Conservation (phyloP, 2,113 vertebrate genomes). For the Psettodes erumei region DNA sequence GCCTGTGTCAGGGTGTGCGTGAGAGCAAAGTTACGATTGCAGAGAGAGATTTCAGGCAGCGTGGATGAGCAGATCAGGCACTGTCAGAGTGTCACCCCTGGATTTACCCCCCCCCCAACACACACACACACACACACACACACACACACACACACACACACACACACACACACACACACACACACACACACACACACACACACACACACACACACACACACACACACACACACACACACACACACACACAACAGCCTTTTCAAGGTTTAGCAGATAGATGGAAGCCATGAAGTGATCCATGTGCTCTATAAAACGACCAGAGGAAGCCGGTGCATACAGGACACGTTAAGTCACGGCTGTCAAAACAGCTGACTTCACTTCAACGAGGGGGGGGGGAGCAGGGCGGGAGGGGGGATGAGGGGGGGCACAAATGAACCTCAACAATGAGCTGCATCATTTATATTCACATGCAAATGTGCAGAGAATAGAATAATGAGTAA, state of each 20-base stretch:
- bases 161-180: too few relatives aligned
- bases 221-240: too few relatives aligned
- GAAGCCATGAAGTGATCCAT: slow-evolving; percentile 69
- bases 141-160: too few relatives aligned
- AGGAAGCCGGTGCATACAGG: slow-evolving; percentile 59
- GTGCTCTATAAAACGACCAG: slow-evolving; percentile 60
- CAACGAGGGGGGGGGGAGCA: too few relatives aligned
- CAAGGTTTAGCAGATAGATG: slow-evolving; percentile 73
- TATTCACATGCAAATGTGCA: not conserved
- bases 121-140: too few relatives aligned
- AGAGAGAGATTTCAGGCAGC: slow-evolving; percentile 69
- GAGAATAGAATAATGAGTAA: not conserved
- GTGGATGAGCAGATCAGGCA: slow-evolving; percentile 68
- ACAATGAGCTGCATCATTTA: not conserved
- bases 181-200: too few relatives aligned
- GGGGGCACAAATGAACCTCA: not conserved
- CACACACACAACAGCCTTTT: slow-evolving; percentile 63
- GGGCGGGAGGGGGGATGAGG: too few relatives aligned
- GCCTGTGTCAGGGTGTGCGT: slow-evolving; percentile 46
- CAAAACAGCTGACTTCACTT: not conserved
- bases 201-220: too few relatives aligned
- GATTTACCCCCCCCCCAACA: too few relatives aligned
- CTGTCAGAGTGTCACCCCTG: slow-evolving; percentile 66
- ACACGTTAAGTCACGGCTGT: slow-evolving; percentile 53
- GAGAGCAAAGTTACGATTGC: slow-evolving; percentile 58